Evolutionary conservation across 2,888 invertebrate genomes (phyloP), one percentile per base, ranked within the genome.

Genomic region (Lasioglossum oenotherae): DNA sequence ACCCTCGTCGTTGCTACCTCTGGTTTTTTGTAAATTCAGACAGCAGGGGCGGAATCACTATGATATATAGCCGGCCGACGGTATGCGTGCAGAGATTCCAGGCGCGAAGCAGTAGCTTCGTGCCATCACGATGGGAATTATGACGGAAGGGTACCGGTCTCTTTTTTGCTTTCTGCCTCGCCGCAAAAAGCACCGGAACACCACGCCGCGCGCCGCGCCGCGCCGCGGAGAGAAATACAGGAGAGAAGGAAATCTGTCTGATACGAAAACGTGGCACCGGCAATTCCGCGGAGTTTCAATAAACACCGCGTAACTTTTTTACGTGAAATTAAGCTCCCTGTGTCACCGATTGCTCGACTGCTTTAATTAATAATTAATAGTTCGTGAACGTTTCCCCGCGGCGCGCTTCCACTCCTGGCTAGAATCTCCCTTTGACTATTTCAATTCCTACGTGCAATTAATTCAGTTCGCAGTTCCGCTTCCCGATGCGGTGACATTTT

Each of bases 21-120:
- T 12, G 8, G 64, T 85, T 87, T 89, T 86, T 88, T 82, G 76
- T 81, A 82, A 89, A 88, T 86, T 88, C 81, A 82, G 86, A 78
- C 86, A 82, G 77, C 77, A 71, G 49, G 49, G 69, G 87, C 41
- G 80, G 69, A 67, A 78, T 82, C 85, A 84, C 64, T 69, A 86
- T 90, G 89, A 90, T 87, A 81, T 87, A 90, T 87, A 82, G 69
- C 73, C 71, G 46, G 64, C 81, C 82, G 71, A 73, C 80, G 86
- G 90, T 81, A 86, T 87, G 86, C 89, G 77, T 79, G 80, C 83
- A 75, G 87, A 91, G 88, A 90, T 91, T 91, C 87, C 84, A 89
- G 81, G 80, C 77, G 88, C 86, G 85, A 85, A 88, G 83, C 78
- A 82, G 81, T 85, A 82, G 77, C 86, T 89, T 87, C 87, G 87